These are phyloP conservation scores for Ovis aries DNA, from an alignment of 2,113 vertebrate species.

Conservation along the genomic window DNA sequence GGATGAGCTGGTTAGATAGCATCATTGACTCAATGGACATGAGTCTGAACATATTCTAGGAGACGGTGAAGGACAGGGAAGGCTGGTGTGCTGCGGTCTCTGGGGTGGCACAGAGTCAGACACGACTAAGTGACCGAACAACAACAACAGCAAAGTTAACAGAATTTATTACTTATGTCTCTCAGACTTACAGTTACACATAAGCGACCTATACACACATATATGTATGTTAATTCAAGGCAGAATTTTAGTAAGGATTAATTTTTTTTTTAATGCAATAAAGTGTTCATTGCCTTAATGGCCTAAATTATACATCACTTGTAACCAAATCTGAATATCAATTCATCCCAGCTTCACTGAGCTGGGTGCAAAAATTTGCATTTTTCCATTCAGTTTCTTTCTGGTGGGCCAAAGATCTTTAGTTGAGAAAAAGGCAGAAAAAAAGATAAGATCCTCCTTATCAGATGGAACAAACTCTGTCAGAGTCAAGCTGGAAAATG, in stretches of 20 bases:
- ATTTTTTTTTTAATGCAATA: background rate
- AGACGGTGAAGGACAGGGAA: background rate
- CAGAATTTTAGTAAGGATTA: background rate
- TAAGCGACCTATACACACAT: background rate
- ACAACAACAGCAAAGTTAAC: background rate
- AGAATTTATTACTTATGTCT: background rate
- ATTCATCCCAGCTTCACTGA: background rate
- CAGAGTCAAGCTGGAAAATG: conserved; percentile 29
- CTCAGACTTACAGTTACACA: background rate
- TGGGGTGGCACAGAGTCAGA: background rate
- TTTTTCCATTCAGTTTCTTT: background rate
- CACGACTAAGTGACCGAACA: background rate
- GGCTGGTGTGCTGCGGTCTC: background rate
- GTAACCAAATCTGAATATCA: conserved; percentile 30
- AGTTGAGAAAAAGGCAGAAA: background rate
- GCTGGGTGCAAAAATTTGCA: background rate
- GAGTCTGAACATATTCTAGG: background rate
- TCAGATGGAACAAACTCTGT: background rate
- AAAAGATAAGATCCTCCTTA: background rate
- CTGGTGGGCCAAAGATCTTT: background rate
- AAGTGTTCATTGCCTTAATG: background rate
- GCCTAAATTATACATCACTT: background rate
- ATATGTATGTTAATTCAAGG: background rate
- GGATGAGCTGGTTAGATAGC: background rate
- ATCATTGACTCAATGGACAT: background rate